These are phyloP conservation scores for Phaethon lepturus DNA, from an alignment of 2,113 vertebrate genomes.

Conservation along the genomic window DNA sequence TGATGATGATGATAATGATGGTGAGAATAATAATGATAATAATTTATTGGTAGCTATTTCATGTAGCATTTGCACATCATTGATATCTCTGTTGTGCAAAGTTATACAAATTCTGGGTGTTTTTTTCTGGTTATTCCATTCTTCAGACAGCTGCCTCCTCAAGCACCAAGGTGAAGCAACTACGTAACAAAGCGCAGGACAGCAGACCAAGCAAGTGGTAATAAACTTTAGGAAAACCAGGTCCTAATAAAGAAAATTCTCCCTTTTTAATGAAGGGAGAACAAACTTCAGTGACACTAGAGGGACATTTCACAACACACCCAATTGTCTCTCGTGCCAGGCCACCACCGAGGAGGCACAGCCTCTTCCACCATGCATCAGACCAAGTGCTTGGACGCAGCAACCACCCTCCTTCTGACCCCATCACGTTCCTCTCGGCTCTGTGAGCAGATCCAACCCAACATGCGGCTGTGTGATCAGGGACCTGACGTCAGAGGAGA, in stretches of 20 bases:
- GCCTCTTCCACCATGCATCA: not conserved
- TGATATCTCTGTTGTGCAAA: not conserved
- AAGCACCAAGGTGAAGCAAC: not conserved
- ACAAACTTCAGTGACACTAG: not conserved
- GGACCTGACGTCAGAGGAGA: not conserved
- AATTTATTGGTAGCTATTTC: not conserved
- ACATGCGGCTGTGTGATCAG: too few relatives aligned
- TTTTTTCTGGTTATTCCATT: not conserved
- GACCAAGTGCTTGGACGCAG: not conserved
- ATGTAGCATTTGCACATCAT: not conserved
- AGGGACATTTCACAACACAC: not conserved
- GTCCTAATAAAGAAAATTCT: not conserved
- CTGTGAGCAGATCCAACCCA: not conserved
- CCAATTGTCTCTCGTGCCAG: accelerated
- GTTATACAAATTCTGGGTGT: not conserved
- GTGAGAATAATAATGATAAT: not conserved
- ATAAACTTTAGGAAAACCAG: not conserved
- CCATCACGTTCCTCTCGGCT: not conserved
- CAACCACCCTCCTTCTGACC: not conserved
- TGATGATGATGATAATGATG: too few relatives aligned
- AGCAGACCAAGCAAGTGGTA: not conserved
- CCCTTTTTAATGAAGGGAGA: not conserved
- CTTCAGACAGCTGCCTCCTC: not conserved
- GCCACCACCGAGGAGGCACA: not conserved
- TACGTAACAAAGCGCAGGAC: accelerated